Percentiles rank a stretch among this genome's conserved stretches.
Conservation (phyloP, 2,113 vertebrate species). For the Pandion haliaetus region DNA sequence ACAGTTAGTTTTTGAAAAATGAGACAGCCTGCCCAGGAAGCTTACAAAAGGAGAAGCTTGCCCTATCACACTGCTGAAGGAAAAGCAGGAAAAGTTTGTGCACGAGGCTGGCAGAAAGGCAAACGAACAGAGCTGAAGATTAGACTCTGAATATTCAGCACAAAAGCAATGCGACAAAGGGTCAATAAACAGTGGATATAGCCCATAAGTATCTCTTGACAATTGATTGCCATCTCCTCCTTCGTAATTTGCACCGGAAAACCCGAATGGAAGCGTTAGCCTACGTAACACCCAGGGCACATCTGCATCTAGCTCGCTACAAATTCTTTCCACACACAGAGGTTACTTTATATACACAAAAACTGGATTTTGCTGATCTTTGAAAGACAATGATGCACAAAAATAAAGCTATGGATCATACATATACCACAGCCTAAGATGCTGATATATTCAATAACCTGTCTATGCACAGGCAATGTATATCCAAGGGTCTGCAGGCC, state of each 20-base stretch:
- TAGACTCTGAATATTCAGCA: background rate
- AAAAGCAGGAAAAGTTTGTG: background rate
- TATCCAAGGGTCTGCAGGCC: background rate
- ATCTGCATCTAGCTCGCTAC: no score
- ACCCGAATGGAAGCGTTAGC: background rate
- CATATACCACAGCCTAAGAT: background rate
- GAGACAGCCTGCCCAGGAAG: background rate
- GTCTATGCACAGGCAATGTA: rapidly evolving
- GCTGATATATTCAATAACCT: background rate
- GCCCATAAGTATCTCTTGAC: background rate
- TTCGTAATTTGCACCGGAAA: rapidly evolving
- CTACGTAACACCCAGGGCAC: rapidly evolving
- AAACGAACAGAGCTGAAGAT: background rate
- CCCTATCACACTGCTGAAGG: background rate
- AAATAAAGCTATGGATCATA: rapidly evolving
- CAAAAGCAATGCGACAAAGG: rapidly evolving
- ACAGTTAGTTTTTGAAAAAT: background rate
- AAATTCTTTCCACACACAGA: background rate
- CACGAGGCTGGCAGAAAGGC: background rate
- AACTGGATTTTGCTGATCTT: background rate
- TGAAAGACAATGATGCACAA: background rate
- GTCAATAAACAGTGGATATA: rapidly evolving
- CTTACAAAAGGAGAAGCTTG: background rate
- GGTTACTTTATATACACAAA: background rate
- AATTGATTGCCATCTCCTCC: background rate